Percentiles rank a stretch among this genome's conserved stretches.
Conservation (phyloP, 2,113 vertebrate genomes). For the Dicentrarchus labrax region DNA sequence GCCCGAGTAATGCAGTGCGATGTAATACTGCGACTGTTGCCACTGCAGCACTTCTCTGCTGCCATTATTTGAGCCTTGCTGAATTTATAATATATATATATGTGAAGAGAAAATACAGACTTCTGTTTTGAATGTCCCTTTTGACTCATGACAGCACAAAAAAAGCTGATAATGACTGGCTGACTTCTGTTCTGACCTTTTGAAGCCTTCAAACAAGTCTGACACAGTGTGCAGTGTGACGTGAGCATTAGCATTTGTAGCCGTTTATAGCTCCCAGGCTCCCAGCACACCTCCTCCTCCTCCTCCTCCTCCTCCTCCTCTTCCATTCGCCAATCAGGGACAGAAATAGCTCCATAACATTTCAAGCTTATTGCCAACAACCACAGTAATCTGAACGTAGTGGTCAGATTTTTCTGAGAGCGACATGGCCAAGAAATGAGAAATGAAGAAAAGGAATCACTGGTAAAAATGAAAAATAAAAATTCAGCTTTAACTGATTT, state of each 20-base stretch:
- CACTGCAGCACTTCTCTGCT: background rate
- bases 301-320: constrained; percentile 6
- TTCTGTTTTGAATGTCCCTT: background rate
- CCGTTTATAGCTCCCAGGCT: constrained; percentile 41
- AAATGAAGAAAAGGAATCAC: background rate
- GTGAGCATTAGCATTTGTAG: constrained; percentile 29
- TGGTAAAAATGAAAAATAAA: background rate
- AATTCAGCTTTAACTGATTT: background rate
- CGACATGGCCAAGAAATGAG: background rate
- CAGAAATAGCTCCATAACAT: constrained; percentile 66
- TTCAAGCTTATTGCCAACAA: constrained; percentile 41
- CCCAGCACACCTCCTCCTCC: constrained; percentile 8
- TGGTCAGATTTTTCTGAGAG: background rate
- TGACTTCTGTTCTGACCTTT: constrained; percentile 15
- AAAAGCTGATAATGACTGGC: background rate
- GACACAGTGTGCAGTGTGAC: constrained; percentile 30
- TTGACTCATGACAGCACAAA: background rate
- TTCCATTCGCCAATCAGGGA: constrained; percentile 26
- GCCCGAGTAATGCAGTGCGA: background rate
- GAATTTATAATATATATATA: background rate
- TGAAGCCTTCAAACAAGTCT: constrained; percentile 2
- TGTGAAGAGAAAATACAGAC: background rate
- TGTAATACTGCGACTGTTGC: background rate
- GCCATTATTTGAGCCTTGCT: background rate
- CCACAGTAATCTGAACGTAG: background rate